These are phyloP conservation scores for Tapirus terrestris DNA, from an alignment of 2,113 vertebrate genomes.

Conservation along the genomic window DNA sequence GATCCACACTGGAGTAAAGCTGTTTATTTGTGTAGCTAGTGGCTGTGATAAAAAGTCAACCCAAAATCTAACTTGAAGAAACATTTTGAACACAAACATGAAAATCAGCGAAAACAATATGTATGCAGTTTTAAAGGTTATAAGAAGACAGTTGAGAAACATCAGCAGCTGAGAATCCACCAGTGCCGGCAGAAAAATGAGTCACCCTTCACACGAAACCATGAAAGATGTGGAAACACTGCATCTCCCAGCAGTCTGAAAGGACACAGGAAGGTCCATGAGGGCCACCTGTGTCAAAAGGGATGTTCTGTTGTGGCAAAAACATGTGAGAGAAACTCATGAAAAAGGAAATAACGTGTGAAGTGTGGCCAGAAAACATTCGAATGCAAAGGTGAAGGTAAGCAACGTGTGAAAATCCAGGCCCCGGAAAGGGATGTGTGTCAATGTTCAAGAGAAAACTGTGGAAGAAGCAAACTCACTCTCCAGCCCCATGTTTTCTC, in stretches of 20 bases:
- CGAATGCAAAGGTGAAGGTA: not conserved
- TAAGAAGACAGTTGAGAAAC: constrained; percentile 89
- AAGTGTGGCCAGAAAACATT: not conserved
- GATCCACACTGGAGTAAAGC: constrained; percentile 88
- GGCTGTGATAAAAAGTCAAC: constrained; percentile 87
- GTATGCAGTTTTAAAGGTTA: constrained; percentile 87
- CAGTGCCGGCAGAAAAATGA: constrained; percentile 85
- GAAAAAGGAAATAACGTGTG: not conserved
- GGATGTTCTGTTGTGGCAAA: not conserved
- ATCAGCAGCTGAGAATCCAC: constrained; percentile 89
- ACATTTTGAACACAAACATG: constrained; percentile 87
- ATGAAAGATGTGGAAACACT: constrained; percentile 83
- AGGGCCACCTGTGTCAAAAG: constrained; percentile 78
- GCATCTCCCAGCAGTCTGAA: constrained; percentile 83
- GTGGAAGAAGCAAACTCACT: not conserved
- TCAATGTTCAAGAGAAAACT: not conserved
- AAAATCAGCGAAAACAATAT: constrained; percentile 82
- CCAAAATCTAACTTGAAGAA: constrained; percentile 88
- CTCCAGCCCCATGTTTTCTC: not conserved
- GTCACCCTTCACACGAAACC: constrained; percentile 87
- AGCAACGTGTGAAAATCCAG: not conserved
- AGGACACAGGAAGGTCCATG: constrained; percentile 85
- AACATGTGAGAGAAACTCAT: not conserved
- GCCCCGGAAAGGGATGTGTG: not conserved
- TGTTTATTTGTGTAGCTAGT: constrained; percentile 87